A percentile compares a stretch with the other conserved stretches of the same genome.
Evolutionary conservation across 2,797 vertebrate genomes (phyloP).

Genomic region (Enteromius trimaculatus): DNA sequence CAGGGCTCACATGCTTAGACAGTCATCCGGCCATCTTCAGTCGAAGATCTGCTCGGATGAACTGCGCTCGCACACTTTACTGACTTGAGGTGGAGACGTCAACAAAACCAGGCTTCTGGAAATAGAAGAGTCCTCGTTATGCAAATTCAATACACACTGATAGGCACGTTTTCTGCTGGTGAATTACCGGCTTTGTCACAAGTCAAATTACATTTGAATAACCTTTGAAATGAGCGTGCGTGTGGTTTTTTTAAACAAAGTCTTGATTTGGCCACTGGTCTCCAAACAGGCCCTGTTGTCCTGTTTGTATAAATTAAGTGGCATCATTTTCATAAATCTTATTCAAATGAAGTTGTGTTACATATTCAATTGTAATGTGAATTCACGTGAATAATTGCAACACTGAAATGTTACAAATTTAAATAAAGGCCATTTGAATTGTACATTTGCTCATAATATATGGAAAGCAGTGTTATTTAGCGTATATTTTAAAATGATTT

Average conservation of each 20-base stretch:
- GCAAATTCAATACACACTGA: conserved; percentile 84
- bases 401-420: conserved; percentile 84
- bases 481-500: conserved; percentile 86
- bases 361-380: conserved; percentile 84
- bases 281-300: conserved; percentile 87
- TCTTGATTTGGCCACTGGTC: conserved; percentile 85
- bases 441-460: conserved; percentile 92
- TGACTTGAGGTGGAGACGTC: conserved; percentile 78
- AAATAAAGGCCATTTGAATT: conserved; percentile 89
- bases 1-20: conserved; percentile 71
- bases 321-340: conserved; percentile 90
- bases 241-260: conserved; percentile 69
- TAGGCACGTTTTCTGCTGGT: conserved; percentile 85
- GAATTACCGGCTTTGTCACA: conserved; percentile 87
- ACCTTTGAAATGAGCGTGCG: conserved; percentile 75
- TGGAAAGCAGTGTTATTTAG: conserved; percentile 86
- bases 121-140: conserved; percentile 88
- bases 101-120: conserved; percentile 81
- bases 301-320: conserved; percentile 82
- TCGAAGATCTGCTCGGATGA: conserved; percentile 76
- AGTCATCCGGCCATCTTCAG: conserved; percentile 74
- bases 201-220: conserved; percentile 91
- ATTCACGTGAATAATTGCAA: conserved; percentile 84
- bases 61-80: conserved; percentile 77
- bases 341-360: conserved; percentile 90